Evolutionary conservation across 2,113 vertebrate species (phyloP), one percentile per base, ranked within the genome.

Genomic region (Bos taurus): DNA sequence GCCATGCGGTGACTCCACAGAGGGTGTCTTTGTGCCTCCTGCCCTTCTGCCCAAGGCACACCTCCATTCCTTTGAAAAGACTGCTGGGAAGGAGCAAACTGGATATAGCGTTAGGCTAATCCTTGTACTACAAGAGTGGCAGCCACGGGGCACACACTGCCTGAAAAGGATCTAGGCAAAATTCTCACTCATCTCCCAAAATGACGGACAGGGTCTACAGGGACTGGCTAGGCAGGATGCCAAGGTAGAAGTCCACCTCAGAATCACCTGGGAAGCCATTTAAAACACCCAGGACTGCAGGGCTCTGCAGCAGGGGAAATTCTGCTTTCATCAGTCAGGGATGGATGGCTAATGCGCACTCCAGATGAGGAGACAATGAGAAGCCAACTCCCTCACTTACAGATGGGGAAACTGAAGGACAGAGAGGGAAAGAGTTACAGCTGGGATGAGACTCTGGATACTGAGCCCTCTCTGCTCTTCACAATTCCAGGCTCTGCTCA

Each of bases 311-410:
- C 56, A 17, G 14, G 30, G n/a, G 11, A 64, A 62, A 84, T 36
- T 9, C 10, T 19, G 60, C 71, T 64, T 90, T 90, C 59, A 17
- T 87, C 8, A 74, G 28, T 60, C 77, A 93, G 14, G 33, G 26
- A 28, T 60, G 33, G 40, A 67, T 2, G 4, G 16, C 11, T 15
- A 19, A 12, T 4, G n/a, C 0, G 0, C 14, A 56, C 3, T n/a
- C 16, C 88, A 43, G n/a, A 26, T 48, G 14, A 43, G 23, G 14
- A 85, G n/a, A 11, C 48, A 92, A 8, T 54, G 21, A 96, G 40
- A 84, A 57, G 6, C 23, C 43, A 81, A 88, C 26, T 57, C 10
- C 62, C 26, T 87, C 83, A 93, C 46, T 94, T 71, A 82, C 46
- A 88, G 17, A 92, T 48, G 43, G 50, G 4, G 21, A 87, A 95